Percentiles rank a stretch among this genome's conserved stretches.
phyloP scores from a whole-genome alignment of 2,888 invertebrate species.

The Tipula helvola region DNA sequence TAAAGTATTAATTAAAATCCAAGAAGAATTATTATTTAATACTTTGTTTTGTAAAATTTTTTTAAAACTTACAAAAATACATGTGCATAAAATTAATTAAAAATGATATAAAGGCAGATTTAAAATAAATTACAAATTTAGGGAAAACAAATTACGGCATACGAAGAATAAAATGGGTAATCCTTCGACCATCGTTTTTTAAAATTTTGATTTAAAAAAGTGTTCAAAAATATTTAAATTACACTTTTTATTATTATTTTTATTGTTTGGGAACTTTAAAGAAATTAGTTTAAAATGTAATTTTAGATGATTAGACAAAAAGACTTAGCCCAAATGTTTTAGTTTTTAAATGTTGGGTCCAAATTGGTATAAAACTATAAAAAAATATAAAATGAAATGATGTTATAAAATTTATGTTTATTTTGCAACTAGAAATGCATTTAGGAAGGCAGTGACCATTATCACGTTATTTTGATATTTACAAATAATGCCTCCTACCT shows the following conservation, averaged over 20 bases:
- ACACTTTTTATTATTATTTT: background rate
- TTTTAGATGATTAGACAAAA: background rate
- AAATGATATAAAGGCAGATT: background rate
- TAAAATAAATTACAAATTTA: background rate
- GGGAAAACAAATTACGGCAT: background rate
- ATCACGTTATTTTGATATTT: too few species aligned
- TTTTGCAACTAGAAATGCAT: background rate
- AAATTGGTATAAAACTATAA: background rate
- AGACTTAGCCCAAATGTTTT: conserved; percentile 4
- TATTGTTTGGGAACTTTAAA: background rate
- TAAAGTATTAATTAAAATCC: background rate
- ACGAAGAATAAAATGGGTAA: background rate
- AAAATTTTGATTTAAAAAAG: background rate
- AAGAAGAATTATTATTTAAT: background rate
- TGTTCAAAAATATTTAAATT: background rate
- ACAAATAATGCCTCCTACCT: too few species aligned
- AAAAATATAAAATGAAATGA: background rate
- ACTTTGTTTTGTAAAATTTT: background rate
- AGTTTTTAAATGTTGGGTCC: background rate
- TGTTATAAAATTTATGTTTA: background rate
- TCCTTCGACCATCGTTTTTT: background rate
- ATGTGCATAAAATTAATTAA: background rate
- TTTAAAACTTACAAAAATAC: too few species aligned
- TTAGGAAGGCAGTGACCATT: too few species aligned
- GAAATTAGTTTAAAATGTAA: background rate